Evolutionary conservation across 2,888 invertebrate genomes (phyloP).

Genomic region (Brenthis hecate): DNA sequence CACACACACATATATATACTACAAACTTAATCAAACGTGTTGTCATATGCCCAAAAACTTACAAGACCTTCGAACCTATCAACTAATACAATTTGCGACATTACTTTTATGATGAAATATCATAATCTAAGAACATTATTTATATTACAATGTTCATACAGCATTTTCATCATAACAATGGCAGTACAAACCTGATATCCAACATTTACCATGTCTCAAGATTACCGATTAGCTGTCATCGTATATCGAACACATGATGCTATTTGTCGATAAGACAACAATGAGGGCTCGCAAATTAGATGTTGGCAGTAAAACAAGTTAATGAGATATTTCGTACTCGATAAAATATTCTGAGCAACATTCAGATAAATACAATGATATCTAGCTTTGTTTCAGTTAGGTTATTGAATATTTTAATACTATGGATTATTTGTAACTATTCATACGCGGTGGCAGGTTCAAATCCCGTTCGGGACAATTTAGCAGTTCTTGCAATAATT

Average conservation of each 20-base stretch:
- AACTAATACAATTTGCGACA: too few species aligned
- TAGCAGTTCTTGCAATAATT: too few species aligned
- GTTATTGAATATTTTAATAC: not conserved
- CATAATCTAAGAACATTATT: not conserved
- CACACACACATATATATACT: too few species aligned
- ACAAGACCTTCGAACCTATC: too few species aligned
- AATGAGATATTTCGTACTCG: constrained; percentile 21
- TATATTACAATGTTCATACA: not conserved
- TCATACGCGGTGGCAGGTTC: too few species aligned
- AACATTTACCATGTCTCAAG: constrained; percentile 21
- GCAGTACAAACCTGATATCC: constrained; percentile 10
- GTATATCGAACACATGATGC: constrained; percentile 22
- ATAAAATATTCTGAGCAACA: constrained; percentile 9
- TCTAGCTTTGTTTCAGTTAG: not conserved
- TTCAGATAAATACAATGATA: not conserved
- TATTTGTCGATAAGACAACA: constrained; percentile 17
- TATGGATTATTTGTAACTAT: not conserved
- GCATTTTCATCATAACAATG: constrained; percentile 8
- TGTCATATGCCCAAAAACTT: too few species aligned
- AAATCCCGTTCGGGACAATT: too few species aligned
- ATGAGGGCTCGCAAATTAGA: constrained; percentile 18
- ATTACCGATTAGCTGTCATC: constrained; percentile 24
- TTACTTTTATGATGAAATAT: not conserved
- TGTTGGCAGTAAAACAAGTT: constrained; percentile 20
- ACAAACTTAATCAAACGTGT: too few species aligned